Conservation (phyloP, 2,797 vertebrate species). For the Apogon talboti region DNA sequence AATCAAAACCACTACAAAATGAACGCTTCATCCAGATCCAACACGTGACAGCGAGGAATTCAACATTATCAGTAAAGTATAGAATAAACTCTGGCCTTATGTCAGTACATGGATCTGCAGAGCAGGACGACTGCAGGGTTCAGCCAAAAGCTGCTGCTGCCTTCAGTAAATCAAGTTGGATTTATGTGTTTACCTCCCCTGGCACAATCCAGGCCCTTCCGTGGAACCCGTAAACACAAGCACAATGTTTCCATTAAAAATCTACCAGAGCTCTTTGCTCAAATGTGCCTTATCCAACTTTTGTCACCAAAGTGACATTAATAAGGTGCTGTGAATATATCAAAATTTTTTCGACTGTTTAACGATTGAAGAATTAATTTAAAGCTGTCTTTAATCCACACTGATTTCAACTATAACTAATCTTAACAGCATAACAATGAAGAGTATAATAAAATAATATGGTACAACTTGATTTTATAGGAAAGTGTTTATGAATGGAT, state of each 20-base stretch:
- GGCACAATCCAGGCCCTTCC: slow-evolving; percentile 58
- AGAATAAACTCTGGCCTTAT: slow-evolving; percentile 40
- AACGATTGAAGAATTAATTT: slow-evolving; percentile 5
- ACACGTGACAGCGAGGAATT: slow-evolving; percentile 31
- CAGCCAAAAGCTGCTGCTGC: slow-evolving; percentile 72
- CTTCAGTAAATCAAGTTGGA: slow-evolving; percentile 63
- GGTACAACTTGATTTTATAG: no score
- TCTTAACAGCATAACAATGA: neutral
- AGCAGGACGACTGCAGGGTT: slow-evolving; percentile 67
- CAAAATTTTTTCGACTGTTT: neutral
- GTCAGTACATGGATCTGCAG: slow-evolving; percentile 42
- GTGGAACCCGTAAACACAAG: slow-evolving; percentile 52
- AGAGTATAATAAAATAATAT: neutral
- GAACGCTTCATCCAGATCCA: neutral
- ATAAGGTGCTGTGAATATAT: slow-evolving; percentile 5
- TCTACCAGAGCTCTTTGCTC: slow-evolving; percentile 25
- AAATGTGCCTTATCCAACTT: slow-evolving; percentile 6
- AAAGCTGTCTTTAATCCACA: neutral
- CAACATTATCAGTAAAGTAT: slow-evolving; percentile 30
- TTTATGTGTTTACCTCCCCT: slow-evolving; percentile 61
- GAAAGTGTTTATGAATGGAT: no score
- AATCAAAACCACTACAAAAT: neutral
- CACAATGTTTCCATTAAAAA: slow-evolving; percentile 63
- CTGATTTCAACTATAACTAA: neutral
- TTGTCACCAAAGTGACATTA: slow-evolving; percentile 6